Percentiles rank a stretch among this genome's conserved stretches.
Conservation (phyloP, 1,140 invertebrate genomes). For the Lepidurus packardi region DNA sequence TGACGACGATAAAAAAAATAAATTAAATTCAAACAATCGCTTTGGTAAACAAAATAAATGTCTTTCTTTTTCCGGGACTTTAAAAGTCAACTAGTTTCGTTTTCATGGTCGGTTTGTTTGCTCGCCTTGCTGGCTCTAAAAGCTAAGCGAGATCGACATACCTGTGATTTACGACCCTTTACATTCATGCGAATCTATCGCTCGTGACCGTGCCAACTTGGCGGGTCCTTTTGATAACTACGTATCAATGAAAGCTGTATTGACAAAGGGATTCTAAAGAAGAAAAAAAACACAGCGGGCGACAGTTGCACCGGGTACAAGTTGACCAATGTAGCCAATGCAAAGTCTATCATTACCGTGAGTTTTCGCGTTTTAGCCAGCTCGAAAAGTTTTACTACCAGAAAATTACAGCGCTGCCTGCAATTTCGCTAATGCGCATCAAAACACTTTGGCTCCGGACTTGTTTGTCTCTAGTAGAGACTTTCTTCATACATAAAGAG, state of each 20-base stretch:
- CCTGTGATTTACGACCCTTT: slow-evolving; percentile 1
- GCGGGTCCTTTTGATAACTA: background rate
- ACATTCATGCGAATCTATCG: slow-evolving; percentile 12
- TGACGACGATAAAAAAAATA: background rate
- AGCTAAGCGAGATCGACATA: background rate
- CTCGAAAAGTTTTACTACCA: too few relatives aligned
- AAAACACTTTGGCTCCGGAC: too few relatives aligned
- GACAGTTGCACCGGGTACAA: too few relatives aligned
- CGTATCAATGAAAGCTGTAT: background rate
- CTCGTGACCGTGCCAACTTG: slow-evolving; percentile 8
- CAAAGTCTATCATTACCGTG: too few relatives aligned
- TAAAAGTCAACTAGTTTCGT: background rate
- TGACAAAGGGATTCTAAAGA: background rate
- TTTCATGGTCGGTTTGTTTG: slow-evolving; percentile 8
- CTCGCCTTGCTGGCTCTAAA: slow-evolving; percentile 5
- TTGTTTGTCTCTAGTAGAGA: too few relatives aligned
- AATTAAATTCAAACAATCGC: background rate
- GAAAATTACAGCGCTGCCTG: too few relatives aligned
- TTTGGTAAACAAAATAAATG: background rate
- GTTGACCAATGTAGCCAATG: too few relatives aligned
- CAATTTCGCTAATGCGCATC: too few relatives aligned
- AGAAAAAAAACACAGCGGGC: too few relatives aligned
- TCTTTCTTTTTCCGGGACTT: background rate
- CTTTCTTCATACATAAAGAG: too few relatives aligned
- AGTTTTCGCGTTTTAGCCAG: too few relatives aligned